phyloP scores from a whole-genome alignment of 2,797 vertebrate species.

The Kryptolebias ocellatus region DNA sequence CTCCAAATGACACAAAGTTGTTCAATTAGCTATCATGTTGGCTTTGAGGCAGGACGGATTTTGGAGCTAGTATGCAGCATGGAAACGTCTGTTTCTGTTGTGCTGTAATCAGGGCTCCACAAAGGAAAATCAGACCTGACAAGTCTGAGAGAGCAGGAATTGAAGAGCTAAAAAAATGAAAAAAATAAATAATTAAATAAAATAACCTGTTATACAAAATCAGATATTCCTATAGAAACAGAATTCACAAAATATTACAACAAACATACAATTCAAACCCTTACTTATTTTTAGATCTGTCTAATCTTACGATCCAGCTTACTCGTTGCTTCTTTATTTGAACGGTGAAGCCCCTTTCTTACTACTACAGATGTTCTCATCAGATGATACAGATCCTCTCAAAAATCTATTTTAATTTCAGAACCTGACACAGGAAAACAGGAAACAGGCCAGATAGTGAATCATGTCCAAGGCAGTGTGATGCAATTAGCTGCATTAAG shows the following conservation, averaged over 20 bases:
- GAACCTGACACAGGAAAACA: too few relatives aligned
- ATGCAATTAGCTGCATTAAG: too few relatives aligned
- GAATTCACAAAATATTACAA: constrained; percentile 3
- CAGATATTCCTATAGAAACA: constrained; percentile 11
- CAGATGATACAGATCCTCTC: too few relatives aligned
- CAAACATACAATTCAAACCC: not conserved
- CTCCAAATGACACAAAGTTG: constrained; percentile 43
- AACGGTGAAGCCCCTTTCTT: too few relatives aligned
- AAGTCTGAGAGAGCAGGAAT: constrained; percentile 31
- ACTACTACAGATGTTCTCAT: too few relatives aligned
- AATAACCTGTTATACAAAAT: constrained; percentile 11
- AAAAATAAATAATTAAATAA: too few relatives aligned
- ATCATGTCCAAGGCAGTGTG: too few relatives aligned
- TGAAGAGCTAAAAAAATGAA: constrained; percentile 3
- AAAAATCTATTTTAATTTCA: too few relatives aligned
- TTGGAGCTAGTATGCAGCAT: constrained; percentile 34
- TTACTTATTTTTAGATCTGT: not conserved
- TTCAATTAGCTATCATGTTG: constrained; percentile 52
- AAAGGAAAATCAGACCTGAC: constrained; percentile 47
- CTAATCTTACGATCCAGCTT: not conserved
- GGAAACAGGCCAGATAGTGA: too few relatives aligned
- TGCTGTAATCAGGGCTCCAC: constrained; percentile 28
- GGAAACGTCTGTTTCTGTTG: constrained; percentile 31
- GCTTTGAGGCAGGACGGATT: constrained; percentile 46
- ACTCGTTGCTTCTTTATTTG: not conserved